Evolutionary conservation across 2,888 invertebrate species (phyloP), one percentile per base, ranked within the genome.

Genomic region (Brachyptera risi): DNA sequence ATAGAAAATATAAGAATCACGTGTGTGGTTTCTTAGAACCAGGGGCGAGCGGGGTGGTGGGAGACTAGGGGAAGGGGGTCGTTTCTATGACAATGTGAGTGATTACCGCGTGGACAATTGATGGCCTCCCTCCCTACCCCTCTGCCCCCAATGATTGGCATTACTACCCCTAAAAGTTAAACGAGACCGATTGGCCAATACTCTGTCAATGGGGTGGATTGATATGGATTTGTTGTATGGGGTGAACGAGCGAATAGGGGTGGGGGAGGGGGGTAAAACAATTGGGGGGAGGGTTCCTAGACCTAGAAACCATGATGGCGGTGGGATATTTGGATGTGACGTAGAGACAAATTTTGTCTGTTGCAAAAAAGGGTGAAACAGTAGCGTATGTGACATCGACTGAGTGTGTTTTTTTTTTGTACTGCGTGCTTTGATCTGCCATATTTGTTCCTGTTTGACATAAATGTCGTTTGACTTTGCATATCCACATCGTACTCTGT

Each of bases 81-180:
- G 60, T 60, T 60, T 35, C 63, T 42, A 63, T 63, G 57, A 60
- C 31, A 38, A 63, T 60, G 44, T 21, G 31, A 47, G 38, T 62
- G 62, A 62, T 62, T 62, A 62, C 59, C 24, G 37, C 26, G 26
- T 47, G 37, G 42, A 37, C 26, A 47, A 42, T 15, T 3, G 3
- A 23, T 5, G 13, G 31, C 27, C 15, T 15, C 11, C 17, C 35
- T 13, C 56, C 9, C 17, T 17, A 17, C 38, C 31, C 42, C 49
- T 40, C 62, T 40, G 47, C 56, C 59, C 56, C 59, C 21, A 24
- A 50, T 50, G 59, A 59, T 60, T 60, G 60, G 60, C 63, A 63
- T 60, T n/a, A 42, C 63, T 57, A 60, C 56, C 50, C 50, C 56
- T 49, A n/a, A n/a, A n/a, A n/a, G n/a, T n/a, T n/a, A n/a, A n/a